A percentile compares a stretch with the other conserved stretches of the same genome.
These are phyloP conservation scores for Lonchura striata DNA, from an alignment of 2,113 vertebrate genomes.

Conservation along the genomic window DNA sequence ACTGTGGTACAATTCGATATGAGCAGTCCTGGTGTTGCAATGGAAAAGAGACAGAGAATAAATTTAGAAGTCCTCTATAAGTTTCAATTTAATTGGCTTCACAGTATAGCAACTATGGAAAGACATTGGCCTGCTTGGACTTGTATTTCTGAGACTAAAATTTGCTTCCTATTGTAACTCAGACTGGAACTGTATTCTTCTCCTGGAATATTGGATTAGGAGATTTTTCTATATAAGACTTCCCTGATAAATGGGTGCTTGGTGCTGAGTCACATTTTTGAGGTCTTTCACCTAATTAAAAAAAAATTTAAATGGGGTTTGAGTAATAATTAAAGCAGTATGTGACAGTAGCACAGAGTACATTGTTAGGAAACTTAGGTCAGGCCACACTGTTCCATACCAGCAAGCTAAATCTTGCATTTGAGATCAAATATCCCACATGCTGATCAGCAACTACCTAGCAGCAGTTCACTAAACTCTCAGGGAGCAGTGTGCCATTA, in stretches of 20 bases:
- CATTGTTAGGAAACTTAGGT: background rate
- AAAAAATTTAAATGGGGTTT: fast-evolving
- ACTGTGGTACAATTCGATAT: background rate
- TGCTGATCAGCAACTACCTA: background rate
- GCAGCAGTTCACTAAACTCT: background rate
- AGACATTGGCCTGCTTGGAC: background rate
- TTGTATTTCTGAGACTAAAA: background rate
- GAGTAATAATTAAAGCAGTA: background rate
- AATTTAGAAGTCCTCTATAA: background rate
- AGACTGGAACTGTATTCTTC: background rate
- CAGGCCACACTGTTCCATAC: background rate
- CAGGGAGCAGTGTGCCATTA: background rate
- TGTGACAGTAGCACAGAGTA: background rate
- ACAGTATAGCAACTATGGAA: background rate
- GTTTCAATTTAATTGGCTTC: background rate
- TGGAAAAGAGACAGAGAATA: background rate
- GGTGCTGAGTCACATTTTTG: background rate
- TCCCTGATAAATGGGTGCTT: background rate
- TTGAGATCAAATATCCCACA: background rate
- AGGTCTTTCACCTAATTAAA: background rate
- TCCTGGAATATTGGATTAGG: background rate
- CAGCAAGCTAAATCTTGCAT: background rate
- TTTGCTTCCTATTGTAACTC: background rate
- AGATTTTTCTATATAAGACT: background rate
- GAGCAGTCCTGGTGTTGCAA: background rate